phyloP scores from a whole-genome alignment of 2,113 vertebrate genomes.

The Coptodon rendalli region DNA sequence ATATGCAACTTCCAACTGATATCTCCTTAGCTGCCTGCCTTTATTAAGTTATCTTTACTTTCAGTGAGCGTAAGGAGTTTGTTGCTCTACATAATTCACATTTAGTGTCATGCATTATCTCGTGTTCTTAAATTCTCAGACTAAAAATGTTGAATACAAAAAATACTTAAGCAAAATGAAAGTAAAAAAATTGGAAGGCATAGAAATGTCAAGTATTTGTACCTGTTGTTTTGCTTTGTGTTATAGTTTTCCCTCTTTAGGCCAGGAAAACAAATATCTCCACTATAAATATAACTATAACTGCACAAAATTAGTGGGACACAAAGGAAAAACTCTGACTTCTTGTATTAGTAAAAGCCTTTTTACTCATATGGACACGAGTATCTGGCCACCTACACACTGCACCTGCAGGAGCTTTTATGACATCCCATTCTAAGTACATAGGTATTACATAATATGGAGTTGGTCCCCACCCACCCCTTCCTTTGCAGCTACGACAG shows the following conservation, averaged over 20 bases:
- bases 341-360: background rate
- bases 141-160: background rate
- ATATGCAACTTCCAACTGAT: background rate
- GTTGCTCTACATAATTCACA: background rate
- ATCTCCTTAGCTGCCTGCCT: background rate
- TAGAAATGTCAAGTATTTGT: background rate
- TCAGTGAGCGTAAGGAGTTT: background rate
- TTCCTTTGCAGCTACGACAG: rapidly evolving
- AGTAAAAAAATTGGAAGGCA: background rate
- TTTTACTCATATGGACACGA: background rate
- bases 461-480: background rate
- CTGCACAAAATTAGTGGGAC: background rate
- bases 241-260: background rate
- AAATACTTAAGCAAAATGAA: rapidly evolving
- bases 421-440: background rate
- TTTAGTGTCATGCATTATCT: background rate
- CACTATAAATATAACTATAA: background rate
- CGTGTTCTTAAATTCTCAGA: background rate
- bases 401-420: background rate
- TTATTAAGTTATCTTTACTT: background rate
- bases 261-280: background rate
- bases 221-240: background rate
- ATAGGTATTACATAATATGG: background rate
- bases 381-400: background rate
- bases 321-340: background rate